Conservation (phyloP, 2,113 vertebrate species). For the Nestor notabilis region DNA sequence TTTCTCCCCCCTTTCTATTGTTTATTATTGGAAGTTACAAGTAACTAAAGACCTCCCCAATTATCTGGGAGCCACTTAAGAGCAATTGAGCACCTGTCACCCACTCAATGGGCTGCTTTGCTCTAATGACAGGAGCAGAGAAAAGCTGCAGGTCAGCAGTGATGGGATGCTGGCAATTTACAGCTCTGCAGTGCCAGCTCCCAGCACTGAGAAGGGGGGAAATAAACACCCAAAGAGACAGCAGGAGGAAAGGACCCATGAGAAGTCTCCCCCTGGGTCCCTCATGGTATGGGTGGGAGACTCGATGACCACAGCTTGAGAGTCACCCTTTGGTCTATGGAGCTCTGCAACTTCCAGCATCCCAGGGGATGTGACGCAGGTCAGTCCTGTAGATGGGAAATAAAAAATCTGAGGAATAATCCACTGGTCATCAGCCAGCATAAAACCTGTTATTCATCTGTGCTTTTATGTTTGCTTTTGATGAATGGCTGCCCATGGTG, state of each 20-base stretch:
- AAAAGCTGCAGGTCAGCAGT: constrained; percentile 41
- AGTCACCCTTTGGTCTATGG: fast-evolving
- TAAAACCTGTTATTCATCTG: neutral
- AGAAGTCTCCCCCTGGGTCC: neutral
- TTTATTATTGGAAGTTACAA: constrained; percentile 72
- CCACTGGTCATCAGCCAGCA: neutral
- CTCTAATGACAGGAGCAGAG: constrained; percentile 58
- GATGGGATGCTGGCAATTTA: constrained; percentile 15
- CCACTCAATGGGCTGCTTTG: constrained; percentile 49
- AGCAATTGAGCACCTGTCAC: constrained; percentile 73
- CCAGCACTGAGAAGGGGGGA: neutral
- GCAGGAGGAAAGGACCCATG: neutral
- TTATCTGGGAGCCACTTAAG: constrained; percentile 69
- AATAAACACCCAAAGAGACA: neutral
- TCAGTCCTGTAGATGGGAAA: fast-evolving
- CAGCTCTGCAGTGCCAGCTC: neutral
- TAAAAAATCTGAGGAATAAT: neutral
- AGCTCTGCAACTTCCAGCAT: neutral
- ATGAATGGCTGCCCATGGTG: neutral
- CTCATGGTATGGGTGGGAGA: neutral
- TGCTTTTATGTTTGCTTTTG: neutral
- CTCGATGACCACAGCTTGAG: neutral
- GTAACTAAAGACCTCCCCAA: constrained; percentile 73
- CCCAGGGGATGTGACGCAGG: neutral
- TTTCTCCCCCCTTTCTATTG: neutral